These are phyloP conservation scores for Podarcis raffonei DNA, from an alignment of 2,113 vertebrate genomes.

Conservation along the genomic window DNA sequence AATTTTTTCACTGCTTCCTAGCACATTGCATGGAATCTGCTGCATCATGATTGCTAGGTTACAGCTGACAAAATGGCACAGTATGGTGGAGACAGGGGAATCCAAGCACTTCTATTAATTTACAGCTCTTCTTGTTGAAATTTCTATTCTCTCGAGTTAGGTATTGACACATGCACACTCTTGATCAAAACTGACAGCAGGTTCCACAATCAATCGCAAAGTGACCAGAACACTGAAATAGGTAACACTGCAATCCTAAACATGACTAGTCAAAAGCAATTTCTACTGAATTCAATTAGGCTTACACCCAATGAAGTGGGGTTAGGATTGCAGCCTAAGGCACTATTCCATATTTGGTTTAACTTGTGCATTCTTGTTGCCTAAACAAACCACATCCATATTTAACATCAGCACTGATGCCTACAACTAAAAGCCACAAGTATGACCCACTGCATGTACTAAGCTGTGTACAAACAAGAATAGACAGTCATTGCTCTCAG, in stretches of 20 bases:
- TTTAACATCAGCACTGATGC: not conserved
- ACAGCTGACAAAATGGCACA: not conserved
- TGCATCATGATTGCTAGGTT: not conserved
- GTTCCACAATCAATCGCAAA: not conserved
- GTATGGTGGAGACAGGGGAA: not conserved
- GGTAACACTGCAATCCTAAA: not conserved
- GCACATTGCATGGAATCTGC: not conserved
- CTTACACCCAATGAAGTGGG: no score
- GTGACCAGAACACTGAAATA: not conserved
- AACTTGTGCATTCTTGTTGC: not conserved
- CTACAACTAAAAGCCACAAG: not conserved
- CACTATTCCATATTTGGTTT: not conserved
- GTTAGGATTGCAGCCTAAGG: not conserved
- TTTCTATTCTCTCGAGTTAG: not conserved
- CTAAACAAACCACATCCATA: not conserved
- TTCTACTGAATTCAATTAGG: not conserved
- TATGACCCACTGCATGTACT: not conserved
- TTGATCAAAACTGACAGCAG: not conserved
- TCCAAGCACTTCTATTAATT: not conserved
- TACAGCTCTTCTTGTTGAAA: slow-evolving; percentile 1
- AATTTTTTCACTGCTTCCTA: not conserved
- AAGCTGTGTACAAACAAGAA: slow-evolving; percentile 21
- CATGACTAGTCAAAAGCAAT: not conserved
- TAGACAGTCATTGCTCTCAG: slow-evolving; percentile 14
- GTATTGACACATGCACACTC: not conserved